These are phyloP conservation scores for Geophilus truncorum DNA, from an alignment of 2,888 invertebrate genomes.

Conservation along the genomic window DNA sequence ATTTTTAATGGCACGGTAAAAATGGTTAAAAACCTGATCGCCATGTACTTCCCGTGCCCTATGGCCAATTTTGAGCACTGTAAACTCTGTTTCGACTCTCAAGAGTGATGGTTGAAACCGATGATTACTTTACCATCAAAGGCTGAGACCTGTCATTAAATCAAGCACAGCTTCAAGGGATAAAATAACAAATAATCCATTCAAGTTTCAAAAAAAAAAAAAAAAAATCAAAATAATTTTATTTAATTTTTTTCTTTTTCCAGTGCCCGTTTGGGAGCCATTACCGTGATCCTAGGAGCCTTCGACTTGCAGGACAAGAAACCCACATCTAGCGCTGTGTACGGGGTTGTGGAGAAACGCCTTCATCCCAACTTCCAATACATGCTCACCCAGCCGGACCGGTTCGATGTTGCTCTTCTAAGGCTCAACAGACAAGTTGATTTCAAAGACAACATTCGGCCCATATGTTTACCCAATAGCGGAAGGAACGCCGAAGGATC, in stretches of 20 bases:
- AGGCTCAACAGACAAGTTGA: constrained; percentile 63
- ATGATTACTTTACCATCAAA: background rate
- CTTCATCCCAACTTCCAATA: constrained; percentile 76
- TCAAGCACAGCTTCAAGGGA: background rate
- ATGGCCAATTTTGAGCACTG: background rate
- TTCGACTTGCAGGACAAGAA: constrained; percentile 70
- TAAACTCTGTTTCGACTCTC: background rate
- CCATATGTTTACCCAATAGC: constrained; percentile 68
- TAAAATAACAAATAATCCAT: background rate
- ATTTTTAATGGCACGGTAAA: background rate
- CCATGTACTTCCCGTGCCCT: background rate
- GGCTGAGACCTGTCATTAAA: background rate
- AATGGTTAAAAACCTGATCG: background rate
- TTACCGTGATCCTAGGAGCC: constrained; percentile 72
- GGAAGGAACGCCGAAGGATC: constrained; percentile 52
- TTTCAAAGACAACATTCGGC: constrained; percentile 64
- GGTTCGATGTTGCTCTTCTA: constrained; percentile 68
- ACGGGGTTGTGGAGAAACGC: constrained; percentile 65
- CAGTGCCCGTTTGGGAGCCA: constrained; percentile 65
- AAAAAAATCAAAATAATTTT: background rate
- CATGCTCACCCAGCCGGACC: constrained; percentile 74
- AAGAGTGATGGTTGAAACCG: background rate
- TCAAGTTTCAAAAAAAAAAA: background rate
- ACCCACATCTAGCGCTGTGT: constrained; percentile 61
- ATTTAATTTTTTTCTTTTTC: background rate